Conservation (phyloP, 2,797 vertebrate species). For the Cyclopterus lumpus region DNA sequence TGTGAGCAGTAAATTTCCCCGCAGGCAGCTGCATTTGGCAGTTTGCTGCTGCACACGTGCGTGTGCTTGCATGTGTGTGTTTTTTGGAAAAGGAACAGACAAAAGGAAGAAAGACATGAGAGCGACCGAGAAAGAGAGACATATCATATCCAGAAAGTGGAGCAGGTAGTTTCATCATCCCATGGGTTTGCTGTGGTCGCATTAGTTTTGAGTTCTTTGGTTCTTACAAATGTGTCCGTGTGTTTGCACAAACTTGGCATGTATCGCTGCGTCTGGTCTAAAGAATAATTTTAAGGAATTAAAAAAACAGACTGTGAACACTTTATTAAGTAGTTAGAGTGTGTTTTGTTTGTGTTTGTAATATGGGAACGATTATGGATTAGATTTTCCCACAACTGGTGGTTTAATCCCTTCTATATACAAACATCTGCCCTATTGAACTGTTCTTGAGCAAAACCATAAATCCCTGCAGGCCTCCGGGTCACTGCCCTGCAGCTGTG, state of each 20-base stretch:
- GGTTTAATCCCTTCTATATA: neutral
- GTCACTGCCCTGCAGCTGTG: neutral
- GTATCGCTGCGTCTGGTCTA: neutral
- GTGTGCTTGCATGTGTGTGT: conserved; percentile 15
- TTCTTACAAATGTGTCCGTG: conserved; percentile 25
- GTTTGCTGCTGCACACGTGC: conserved; percentile 31
- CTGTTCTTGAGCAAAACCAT: neutral
- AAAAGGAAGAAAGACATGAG: conserved; percentile 4
- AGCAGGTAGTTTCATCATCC: conserved; percentile 40
- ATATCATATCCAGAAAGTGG: neutral
- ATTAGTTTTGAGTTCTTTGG: conserved; percentile 20
- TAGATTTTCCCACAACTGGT: neutral
- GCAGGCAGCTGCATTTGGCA: conserved; percentile 57
- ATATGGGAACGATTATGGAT: neutral
- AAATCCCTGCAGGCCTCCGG: neutral
- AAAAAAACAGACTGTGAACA: neutral
- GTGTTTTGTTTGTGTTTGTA: neutral
- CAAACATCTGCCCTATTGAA: conserved; percentile 11
- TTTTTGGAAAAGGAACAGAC: conserved; percentile 40
- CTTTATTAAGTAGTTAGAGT: neutral
- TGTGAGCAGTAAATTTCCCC: conserved; percentile 47
- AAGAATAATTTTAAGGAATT: neutral
- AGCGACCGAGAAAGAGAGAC: neutral
- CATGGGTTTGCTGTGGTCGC: conserved; percentile 5
- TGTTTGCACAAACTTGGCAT: neutral